Percentiles rank a stretch among this genome's conserved stretches.
phyloP scores from a whole-genome alignment of 2,888 invertebrate genomes.

The Kuschelorhynchus macadamiae region DNA sequence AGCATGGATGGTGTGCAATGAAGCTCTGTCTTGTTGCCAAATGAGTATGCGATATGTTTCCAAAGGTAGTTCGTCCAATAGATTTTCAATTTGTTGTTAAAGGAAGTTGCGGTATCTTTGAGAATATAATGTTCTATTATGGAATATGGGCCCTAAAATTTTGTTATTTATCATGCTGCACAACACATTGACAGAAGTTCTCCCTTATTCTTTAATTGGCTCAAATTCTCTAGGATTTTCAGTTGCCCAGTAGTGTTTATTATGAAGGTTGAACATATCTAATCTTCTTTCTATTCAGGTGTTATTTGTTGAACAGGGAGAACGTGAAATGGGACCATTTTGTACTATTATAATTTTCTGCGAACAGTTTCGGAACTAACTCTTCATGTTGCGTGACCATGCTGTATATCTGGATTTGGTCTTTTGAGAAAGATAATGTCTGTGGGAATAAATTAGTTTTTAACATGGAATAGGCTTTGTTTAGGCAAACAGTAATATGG shows the following conservation, averaged over 20 bases:
- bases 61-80: no score
- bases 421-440: no score
- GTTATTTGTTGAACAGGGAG: not conserved
- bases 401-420: not conserved
- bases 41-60: no score
- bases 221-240: not conserved
- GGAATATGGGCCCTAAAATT: not conserved
- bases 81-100: no score
- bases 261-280: not conserved
- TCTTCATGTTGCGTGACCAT: not conserved
- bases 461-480: no score
- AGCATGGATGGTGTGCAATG: no score
- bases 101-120: no score
- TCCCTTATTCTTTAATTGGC: not conserved
- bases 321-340: conserved; percentile 1
- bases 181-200: not conserved
- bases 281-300: not conserved
- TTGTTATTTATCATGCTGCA: not conserved
- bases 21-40: no score
- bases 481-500: no score
- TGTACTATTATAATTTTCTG: not conserved
- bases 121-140: no score
- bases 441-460: no score
- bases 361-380: conserved; percentile 2
- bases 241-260: conserved; percentile 4